Conservation (phyloP, 2,888 invertebrate species). For the Brenthis ino region DNA sequence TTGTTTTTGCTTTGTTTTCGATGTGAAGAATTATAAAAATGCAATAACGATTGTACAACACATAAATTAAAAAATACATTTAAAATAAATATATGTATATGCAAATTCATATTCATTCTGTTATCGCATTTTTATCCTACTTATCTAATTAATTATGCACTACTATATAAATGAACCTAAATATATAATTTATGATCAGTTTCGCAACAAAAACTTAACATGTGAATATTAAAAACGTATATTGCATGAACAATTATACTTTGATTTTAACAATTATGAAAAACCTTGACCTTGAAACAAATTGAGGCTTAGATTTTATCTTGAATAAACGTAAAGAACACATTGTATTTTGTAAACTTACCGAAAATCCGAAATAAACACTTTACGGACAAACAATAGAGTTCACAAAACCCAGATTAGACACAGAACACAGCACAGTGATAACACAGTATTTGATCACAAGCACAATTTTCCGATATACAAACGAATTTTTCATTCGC, state of each 20-base stretch:
- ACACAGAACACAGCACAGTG: conserved; percentile 34
- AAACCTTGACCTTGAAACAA: conserved; percentile 35
- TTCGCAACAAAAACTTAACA: no score
- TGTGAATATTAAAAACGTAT: neutral
- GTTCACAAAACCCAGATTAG: conserved; percentile 27
- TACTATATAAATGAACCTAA: neutral
- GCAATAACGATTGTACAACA: conserved; percentile 1
- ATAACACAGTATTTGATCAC: conserved; percentile 33
- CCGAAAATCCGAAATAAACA: conserved; percentile 54
- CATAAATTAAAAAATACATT: neutral
- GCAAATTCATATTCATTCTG: neutral
- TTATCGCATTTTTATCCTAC: no score
- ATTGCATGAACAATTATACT: conserved; percentile 9
- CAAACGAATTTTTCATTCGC: conserved; percentile 33
- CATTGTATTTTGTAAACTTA: conserved; percentile 47
- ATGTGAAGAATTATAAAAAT: conserved; percentile 2
- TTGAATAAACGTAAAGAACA: conserved; percentile 23
- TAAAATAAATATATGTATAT: neutral
- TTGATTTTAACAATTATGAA: conserved; percentile 35
- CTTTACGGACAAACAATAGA: conserved; percentile 12
- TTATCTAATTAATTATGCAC: no score
- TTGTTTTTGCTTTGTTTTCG: conserved; percentile 4
- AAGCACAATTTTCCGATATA: conserved; percentile 38
- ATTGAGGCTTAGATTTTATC: conserved; percentile 30
- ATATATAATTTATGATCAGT: neutral